Percentiles rank a stretch among this genome's conserved stretches.
Evolutionary conservation across 1,140 invertebrate genomes (phyloP).

Genomic region (Zeugodacus cucurbitae): DNA sequence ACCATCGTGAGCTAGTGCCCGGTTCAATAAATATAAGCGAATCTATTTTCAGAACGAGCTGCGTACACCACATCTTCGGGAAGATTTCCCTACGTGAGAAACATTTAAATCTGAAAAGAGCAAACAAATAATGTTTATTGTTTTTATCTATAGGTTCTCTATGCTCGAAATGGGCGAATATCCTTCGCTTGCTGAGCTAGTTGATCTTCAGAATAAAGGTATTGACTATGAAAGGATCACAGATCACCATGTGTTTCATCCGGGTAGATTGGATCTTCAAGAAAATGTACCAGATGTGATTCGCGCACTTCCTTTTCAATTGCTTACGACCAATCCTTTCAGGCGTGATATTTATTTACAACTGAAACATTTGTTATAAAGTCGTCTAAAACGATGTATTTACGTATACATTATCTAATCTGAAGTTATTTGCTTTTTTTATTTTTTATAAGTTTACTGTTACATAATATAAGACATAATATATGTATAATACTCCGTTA

Average conservation of each 20-base stretch:
- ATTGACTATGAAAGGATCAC: conserved; percentile 45
- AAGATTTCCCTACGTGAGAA: conserved; percentile 43
- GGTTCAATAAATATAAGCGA: not conserved
- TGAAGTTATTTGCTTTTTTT: too few species aligned
- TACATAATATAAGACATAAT: too few species aligned
- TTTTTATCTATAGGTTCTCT: conserved; percentile 36
- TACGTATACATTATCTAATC: not conserved
- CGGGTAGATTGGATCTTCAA: conserved; percentile 13
- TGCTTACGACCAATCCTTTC: conserved; percentile 44
- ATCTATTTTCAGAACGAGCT: conserved; percentile 9
- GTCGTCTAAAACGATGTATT: not conserved
- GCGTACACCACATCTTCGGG: conserved; percentile 37
- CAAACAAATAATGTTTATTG: conserved; percentile 1
- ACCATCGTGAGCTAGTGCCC: not conserved
- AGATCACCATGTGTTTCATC: conserved; percentile 41
- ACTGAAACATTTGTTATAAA: not conserved
- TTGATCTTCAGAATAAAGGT: conserved; percentile 40
- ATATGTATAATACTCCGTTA: too few species aligned
- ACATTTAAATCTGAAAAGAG: not conserved
- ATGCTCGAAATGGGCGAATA: conserved; percentile 47
- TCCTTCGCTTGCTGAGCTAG: conserved; percentile 43
- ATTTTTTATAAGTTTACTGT: too few species aligned
- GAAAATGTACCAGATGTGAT: conserved; percentile 40
- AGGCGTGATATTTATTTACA: conserved; percentile 40
- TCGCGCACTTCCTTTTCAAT: conserved; percentile 39